Base-by-base conservation (phyloP, 2,113 vertebrate species). In the Arenaria interpres region DNA sequence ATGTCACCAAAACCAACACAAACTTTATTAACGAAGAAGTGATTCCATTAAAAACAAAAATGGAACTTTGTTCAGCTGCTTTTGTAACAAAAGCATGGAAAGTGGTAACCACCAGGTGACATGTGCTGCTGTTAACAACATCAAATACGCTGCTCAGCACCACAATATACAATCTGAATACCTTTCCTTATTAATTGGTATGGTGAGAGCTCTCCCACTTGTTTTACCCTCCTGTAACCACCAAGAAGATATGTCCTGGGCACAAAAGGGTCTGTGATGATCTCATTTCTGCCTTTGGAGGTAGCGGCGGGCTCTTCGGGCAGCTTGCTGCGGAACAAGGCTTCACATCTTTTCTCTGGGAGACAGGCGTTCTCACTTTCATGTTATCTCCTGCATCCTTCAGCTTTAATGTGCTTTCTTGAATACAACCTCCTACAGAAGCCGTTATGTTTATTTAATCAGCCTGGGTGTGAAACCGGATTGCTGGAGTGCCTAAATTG, bases 361-460 rank as follows among this genome's bases (percentile, higher is more conserved):
- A 96, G 53, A 87, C 30, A 88, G 71, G 39, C 5, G 2, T 72
- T 79, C 66, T 89, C 54, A 71, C 79, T 88, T 96, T 83, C 71
- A 79, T 88, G 74, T 89, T 85, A 32, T 80, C 57, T 91, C 66
- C 78, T 82, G 32, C 48, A 53, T 94, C 53, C 73, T 69, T 66
- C 22, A 86, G 53, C 79, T 95, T 96, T 92, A 89, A 92, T 83
- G 71, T 82, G 14, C 75, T 85, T 91, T 77, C 90, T 62, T 74
- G 60, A 88, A 73, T 74, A 77, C 54, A 95, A 63, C 67, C 67
- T 84, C 46, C 68, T 67, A 75, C 68, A 80, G 85, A 91, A 90
- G 85, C 28, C 59, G 51, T 60, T 88, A 76, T 66, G 63, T 88
- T 96, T 94, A 88, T 93, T 96, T 90, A 88, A 74, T 88, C 74